Evolutionary conservation across 1,140 invertebrate genomes (phyloP), one percentile per base, ranked within the genome.

Genomic region (Pachyrhynchus sulphureomaculatus): DNA sequence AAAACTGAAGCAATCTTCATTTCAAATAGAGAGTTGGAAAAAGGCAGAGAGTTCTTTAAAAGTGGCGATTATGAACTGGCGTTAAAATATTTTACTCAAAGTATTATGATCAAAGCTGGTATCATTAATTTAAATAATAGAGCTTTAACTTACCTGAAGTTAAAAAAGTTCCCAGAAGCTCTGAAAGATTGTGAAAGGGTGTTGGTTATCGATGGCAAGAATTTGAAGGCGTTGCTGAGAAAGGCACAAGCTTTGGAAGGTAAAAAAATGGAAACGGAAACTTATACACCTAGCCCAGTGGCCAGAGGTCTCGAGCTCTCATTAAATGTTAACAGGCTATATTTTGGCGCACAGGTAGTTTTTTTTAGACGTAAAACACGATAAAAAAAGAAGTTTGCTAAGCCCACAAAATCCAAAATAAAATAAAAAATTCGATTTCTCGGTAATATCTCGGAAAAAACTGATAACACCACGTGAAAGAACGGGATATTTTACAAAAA

Each of bases 41-140:
- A 81, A 36, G 86, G 86, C 10, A 87, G 88, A 67, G 86, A 90
- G 72, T 87, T 80, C 56, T 90, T 84, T 65, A 81, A 79, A 56
- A 74, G 78, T 15, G 81, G 80, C 17, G 87, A 89, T 65, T 89
- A 82, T 65, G 75, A 83, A 4, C 81, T 85, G 63, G 87, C 89
- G 1, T 68, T 88, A 6, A 62, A 78, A 9, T 83, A 86, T 68
- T 91, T 90, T 60, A 81, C 80, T 9, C 76, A 79, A 1, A 86
- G 87, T 67, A 81, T 90, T 49, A 65, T 75, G 1, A 75, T 83
- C 8, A 68, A 82, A 59, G 76, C 79, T 1, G 82, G 80, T 9
- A 72, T 80, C 8, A 74, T 77, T 21, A 77, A 81, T 5, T 85
- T 83, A 64, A 90, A 88, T 66, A 90, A 90, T 76, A 81, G 88